phyloP scores from a whole-genome alignment of 2,797 vertebrate species.

The Hybognathus amarus region DNA sequence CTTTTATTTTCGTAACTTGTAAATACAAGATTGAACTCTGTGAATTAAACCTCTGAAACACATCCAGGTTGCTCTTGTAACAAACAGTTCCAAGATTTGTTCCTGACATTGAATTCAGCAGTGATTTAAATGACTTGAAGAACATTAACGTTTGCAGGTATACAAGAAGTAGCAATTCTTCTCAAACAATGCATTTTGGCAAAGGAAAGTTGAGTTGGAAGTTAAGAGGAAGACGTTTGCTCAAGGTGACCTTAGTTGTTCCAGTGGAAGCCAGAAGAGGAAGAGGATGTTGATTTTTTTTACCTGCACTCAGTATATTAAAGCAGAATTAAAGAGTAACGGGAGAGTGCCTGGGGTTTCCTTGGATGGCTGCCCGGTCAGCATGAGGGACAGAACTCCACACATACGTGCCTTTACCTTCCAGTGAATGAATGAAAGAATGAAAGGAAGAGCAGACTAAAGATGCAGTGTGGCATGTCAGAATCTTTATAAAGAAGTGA shows the following conservation, averaged over 20 bases:
- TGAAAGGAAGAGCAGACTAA: background rate
- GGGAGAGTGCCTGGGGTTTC: constrained; percentile 38
- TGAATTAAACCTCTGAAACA: constrained; percentile 52
- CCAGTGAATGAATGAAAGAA: background rate
- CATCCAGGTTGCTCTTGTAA: constrained; percentile 46
- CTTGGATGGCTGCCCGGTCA: constrained; percentile 35
- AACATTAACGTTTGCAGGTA: constrained; percentile 31
- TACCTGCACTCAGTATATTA: constrained; percentile 37
- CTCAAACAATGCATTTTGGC: constrained; percentile 14
- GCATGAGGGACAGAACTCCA: constrained; percentile 18
- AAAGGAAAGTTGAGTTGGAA: background rate
- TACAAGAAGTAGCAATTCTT: background rate
- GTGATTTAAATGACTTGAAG: constrained; percentile 38
- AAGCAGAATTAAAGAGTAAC: constrained; percentile 44
- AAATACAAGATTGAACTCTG: constrained; percentile 51
- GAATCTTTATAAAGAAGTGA: background rate
- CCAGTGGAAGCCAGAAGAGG: constrained; percentile 32
- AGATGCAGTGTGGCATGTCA: background rate
- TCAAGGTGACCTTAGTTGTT: constrained; percentile 23
- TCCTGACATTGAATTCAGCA: constrained; percentile 24
- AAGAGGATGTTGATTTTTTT: constrained; percentile 49
- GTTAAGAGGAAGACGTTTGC: background rate
- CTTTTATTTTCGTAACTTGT: constrained; percentile 42
- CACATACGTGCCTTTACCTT: constrained; percentile 30
- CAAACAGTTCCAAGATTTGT: constrained; percentile 47